Evolutionary conservation across 2,113 vertebrate genomes (phyloP).

Genomic region (Centropus unirufus): DNA sequence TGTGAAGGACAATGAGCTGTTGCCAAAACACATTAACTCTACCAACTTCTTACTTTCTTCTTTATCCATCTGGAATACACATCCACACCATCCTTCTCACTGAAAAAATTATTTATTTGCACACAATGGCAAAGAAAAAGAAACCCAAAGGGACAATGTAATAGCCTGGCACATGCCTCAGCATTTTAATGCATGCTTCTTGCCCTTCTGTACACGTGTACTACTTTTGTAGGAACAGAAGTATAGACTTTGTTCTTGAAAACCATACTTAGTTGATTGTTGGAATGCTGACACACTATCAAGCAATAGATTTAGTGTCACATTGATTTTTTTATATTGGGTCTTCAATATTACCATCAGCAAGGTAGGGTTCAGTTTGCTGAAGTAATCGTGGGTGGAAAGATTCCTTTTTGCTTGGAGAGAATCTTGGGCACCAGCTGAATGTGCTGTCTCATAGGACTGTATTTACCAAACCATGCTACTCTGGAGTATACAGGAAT

Average conservation of each 20-base stretch:
- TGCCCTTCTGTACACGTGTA: not conserved
- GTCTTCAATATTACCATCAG: not conserved
- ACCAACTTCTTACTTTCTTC: not conserved
- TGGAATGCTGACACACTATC: not conserved
- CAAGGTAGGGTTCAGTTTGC: not conserved
- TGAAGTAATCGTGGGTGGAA: not conserved
- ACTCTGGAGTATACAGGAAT: not conserved
- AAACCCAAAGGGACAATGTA: not conserved
- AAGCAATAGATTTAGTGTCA: not conserved
- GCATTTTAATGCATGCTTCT: not conserved
- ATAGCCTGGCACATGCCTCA: not conserved
- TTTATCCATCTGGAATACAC: not conserved
- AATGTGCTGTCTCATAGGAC: not conserved
- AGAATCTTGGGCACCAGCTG: not conserved
- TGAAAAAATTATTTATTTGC: not conserved
- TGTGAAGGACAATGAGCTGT: not conserved
- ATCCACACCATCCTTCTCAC: not conserved
- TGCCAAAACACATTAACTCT: not conserved
- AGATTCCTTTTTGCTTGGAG: not conserved
- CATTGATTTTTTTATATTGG: rapidly evolving
- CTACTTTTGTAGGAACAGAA: not conserved
- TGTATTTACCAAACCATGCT: not conserved
- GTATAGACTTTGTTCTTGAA: not conserved
- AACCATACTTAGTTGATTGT: not conserved
- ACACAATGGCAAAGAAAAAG: not conserved